Base-by-base conservation (phyloP, 2,888 invertebrate species). In the Nephrotoma flavescens region DNA sequence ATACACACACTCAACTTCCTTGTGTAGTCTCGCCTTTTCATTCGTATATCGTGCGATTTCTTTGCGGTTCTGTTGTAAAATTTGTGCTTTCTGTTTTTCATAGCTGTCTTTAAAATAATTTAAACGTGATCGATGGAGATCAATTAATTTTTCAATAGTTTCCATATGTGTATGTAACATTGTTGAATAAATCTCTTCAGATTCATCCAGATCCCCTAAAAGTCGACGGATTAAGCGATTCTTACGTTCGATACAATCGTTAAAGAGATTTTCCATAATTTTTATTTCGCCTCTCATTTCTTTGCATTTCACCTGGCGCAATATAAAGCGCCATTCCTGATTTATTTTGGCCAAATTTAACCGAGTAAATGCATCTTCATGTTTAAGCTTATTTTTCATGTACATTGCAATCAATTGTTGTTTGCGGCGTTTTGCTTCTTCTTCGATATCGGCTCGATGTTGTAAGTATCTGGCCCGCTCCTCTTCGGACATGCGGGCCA, bases 401-500 rank as follows among this genome's bases (percentile, higher is more conserved):
- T 96, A 97, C 85, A 94, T 94, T 7, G 95, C 94, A 87, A 97
- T 94, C 0, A 97, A 92, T 89, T 97, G 96, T 89, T 96, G 94
- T 90, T 97, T 96, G 88, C 97, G 93, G 12, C 96, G 92, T 57
- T 95, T 93, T 0, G 96, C 95, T 90, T 97, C 97, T 89, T 97
- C 95, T 90, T 97, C 97, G 45, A 96, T 92, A 88, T 97, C 97
- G 0, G 96, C 96, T 41, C 95, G 93, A 89, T 96, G 96, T 90
- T 97, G 96, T 86, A 97, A 92, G 91, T 96, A 97, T 87, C 96
- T 92, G 0, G 95, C 94, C 2, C 96, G 93, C 90, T 97, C 96
- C 90, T 97, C 97, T 88, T 97, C 97, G 0, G 95, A 95, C 97
- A 97, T 97, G 89, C 95, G 94, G 31, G 96, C 95, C 89, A 97